These are phyloP conservation scores for Natator depressus DNA, from an alignment of 2,113 vertebrate species.

Conservation along the genomic window DNA sequence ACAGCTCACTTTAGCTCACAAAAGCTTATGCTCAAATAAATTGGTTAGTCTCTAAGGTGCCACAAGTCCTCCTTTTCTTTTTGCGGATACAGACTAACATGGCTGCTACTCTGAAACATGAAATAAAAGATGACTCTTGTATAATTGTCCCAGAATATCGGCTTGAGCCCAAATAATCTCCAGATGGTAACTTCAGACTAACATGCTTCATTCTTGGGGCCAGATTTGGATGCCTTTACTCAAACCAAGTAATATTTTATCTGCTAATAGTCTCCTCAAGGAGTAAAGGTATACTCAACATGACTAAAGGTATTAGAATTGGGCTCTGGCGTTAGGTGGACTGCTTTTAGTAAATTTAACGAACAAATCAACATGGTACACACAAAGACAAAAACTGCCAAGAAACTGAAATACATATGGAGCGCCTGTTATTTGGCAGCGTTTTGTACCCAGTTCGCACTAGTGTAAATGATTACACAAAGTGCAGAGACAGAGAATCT, in stretches of 20 bases:
- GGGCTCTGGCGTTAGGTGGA: neutral
- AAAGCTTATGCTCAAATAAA: too few species aligned
- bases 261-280: neutral
- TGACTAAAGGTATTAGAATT: neutral
- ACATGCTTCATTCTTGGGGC: rapidly evolving
- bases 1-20: too few species aligned
- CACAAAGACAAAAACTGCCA: neutral
- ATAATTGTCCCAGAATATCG: rapidly evolving
- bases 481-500: neutral
- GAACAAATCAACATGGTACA: neutral
- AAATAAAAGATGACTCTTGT: neutral
- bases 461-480: neutral
- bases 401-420: neutral
- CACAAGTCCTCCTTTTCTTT: too few species aligned
- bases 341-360: neutral
- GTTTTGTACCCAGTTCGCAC: neutral
- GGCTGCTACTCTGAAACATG: too few species aligned
- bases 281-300: neutral
- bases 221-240: neutral
- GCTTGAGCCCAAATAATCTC: neutral
- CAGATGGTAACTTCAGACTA: neutral
- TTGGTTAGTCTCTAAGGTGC: too few species aligned
- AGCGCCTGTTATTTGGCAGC: neutral
- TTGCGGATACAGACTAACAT: too few species aligned
- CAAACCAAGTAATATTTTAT: neutral